These are phyloP conservation scores for Scaptomyza flava DNA, from an alignment of 2,888 invertebrate species.

Conservation along the genomic window DNA sequence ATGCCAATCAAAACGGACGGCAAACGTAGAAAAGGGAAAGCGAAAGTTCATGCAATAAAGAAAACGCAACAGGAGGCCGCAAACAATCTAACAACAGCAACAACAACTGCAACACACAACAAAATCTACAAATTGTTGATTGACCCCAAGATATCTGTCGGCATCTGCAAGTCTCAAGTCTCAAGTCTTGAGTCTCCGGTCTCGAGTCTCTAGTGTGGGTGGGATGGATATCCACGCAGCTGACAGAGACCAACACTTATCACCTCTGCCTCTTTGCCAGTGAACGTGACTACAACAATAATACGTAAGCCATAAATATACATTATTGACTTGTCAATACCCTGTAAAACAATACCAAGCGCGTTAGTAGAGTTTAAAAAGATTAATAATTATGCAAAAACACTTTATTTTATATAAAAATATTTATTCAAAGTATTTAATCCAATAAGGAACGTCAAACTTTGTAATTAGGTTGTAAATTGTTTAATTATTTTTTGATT, in stretches of 20 bases:
- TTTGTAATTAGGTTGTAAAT: no score
- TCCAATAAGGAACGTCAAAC: no score
- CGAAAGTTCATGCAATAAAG: slow-evolving; percentile 65
- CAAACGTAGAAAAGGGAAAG: slow-evolving; percentile 68
- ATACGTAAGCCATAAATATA: not conserved
- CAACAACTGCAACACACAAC: slow-evolving; percentile 19
- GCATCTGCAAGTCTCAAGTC: slow-evolving; percentile 30
- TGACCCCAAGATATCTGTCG: slow-evolving; percentile 61
- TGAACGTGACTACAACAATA: slow-evolving; percentile 55
- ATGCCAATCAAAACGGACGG: slow-evolving; percentile 57
- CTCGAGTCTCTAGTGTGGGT: slow-evolving; percentile 36
- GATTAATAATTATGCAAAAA: no score
- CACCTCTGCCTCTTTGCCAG: slow-evolving; percentile 51
- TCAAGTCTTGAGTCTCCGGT: not conserved
- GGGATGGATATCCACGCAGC: slow-evolving; percentile 42
- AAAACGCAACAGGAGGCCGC: slow-evolving; percentile 66
- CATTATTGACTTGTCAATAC: slow-evolving; percentile 8
- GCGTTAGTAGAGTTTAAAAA: not conserved
- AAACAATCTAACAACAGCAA: slow-evolving; percentile 26
- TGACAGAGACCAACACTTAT: slow-evolving; percentile 59
- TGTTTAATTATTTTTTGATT: no score
- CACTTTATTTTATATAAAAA: not conserved
- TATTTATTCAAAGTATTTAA: not conserved
- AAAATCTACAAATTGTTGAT: slow-evolving; percentile 59
- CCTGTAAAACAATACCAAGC: not conserved